Base-by-base conservation (phyloP, 2,888 invertebrate genomes). In the Cataglyphis cursor region DNA sequence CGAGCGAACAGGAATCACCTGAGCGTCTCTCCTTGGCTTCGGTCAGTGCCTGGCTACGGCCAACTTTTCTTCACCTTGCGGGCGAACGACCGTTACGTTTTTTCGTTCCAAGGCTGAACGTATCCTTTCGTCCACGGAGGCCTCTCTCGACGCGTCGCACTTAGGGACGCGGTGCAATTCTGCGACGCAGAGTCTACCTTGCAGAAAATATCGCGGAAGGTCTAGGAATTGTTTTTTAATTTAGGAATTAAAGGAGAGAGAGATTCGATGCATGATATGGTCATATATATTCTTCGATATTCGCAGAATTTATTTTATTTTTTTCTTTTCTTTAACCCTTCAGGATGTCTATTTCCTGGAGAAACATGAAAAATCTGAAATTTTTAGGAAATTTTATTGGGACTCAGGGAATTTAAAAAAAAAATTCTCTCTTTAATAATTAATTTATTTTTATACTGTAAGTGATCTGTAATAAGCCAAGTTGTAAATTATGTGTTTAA, bases 31-130 rank as follows among this genome's bases (percentile, higher is more conserved):
- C 93, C 92, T 92, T 91, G 92, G 90, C 92, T 93, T 92, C 93
- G 94, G 93, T 94, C 94, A 94, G 91, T 93, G 94, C 86, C 90
- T 90, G 90, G 87, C 90, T 90, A 89, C 92, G 90, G 92, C 93
- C 89, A 94, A 94, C 93, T 94, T 94, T 94, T 93, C 94, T 94
- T 93, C 93, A 93, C 93, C 94, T 94, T 91, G 92, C 93, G 91
- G 93, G 94, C 94, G 92, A 94, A 93, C 92, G 94, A 94, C 94
- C 94, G 94, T 93, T 93, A 94, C 92, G 92, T 94, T 93, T 94
- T 94, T 93, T 94, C 92, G 91, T 90, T 92, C 87, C 93, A 93
- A 93, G 93, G 93, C 90, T 93, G 92, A 89, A 88, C 83, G 88
- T 92, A 92, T 92, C 90, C 92, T 93, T 91, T 92, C 92, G 88